Base-by-base conservation (phyloP, 2,888 invertebrate species). In the Busseola fusca region DNA sequence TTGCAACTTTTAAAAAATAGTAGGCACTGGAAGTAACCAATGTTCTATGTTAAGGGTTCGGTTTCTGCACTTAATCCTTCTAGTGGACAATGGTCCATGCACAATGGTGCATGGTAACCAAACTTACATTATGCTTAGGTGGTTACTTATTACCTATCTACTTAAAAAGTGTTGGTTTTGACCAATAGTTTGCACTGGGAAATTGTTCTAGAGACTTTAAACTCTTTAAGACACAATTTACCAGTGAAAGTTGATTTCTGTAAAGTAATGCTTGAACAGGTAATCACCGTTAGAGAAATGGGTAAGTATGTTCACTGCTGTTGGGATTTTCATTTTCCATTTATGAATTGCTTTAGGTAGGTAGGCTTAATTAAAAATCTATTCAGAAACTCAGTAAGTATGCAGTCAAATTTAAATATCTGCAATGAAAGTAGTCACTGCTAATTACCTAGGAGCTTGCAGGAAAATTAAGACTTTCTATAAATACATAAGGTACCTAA, bases 391-490 rank as follows among this genome's bases (percentile, higher is more conserved):
- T 25, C 12, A 34, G 16, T 45, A 60, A 34, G 21, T 45, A 60
- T 30, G 6, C 37, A 54, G 18, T 7, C 14, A 3, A 25, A 72
- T 54, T 54, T 34, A 16, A 40, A 30, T 76, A 0, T n/a, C 4
- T 37, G 10, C 0, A 30, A 34, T 1, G 14, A 12, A n/a, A 30
- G 18, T 21, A 45, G 5, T 27, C 25, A 48, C 7, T 27, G 18
- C 18, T 34, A 52, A 37, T 30, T 52, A 50, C 50, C 0, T 25
- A 30, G 1, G 56, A 30, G 12, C 1, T 40, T 40, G 7, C 14
- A 78, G 65, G 64, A 66, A 82, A 82, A 57, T 60, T 1, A 42
- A 14, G 12, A 48, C 0, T 67, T 56, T 72, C 57, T 72, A 42
- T 34, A 60, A 54, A 69, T 64, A 62, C 3, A 54, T 48, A 34